These are phyloP conservation scores for Calonectris borealis DNA, from an alignment of 2,113 vertebrate species.

Conservation along the genomic window DNA sequence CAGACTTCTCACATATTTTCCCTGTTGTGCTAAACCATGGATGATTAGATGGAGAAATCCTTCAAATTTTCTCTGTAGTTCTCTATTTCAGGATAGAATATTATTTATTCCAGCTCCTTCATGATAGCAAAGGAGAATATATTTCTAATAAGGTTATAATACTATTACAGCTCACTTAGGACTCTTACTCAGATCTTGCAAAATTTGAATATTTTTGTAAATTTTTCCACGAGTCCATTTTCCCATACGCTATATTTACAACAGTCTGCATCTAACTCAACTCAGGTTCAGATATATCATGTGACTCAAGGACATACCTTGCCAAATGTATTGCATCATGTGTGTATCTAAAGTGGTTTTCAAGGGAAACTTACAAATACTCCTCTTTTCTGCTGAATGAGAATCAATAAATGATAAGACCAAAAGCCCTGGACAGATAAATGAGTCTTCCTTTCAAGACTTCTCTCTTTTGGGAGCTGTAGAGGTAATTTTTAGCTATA, in stretches of 20 bases:
- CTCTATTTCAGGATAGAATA: not conserved
- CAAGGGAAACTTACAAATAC: not conserved
- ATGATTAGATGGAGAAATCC: not conserved
- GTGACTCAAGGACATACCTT: not conserved
- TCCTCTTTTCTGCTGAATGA: not conserved
- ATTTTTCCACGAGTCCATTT: not conserved
- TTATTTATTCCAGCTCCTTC: not conserved
- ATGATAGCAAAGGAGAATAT: not conserved
- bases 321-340: not conserved
- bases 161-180: not conserved
- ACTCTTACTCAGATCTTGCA: not conserved
- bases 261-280: not conserved
- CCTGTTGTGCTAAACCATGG: not conserved
- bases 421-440: not conserved
- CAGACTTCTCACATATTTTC: not conserved
- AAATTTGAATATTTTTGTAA: not conserved
- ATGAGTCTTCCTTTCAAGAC: not conserved
- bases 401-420: not conserved
- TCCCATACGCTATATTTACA: not conserved
- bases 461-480: not conserved
- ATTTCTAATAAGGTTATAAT: not conserved
- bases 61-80: not conserved
- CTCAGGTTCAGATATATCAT: not conserved
- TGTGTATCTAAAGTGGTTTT: not conserved
- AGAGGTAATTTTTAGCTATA: not conserved